These are phyloP conservation scores for Lucinisca nassula DNA, from an alignment of 2,888 invertebrate genomes.

Conservation along the genomic window DNA sequence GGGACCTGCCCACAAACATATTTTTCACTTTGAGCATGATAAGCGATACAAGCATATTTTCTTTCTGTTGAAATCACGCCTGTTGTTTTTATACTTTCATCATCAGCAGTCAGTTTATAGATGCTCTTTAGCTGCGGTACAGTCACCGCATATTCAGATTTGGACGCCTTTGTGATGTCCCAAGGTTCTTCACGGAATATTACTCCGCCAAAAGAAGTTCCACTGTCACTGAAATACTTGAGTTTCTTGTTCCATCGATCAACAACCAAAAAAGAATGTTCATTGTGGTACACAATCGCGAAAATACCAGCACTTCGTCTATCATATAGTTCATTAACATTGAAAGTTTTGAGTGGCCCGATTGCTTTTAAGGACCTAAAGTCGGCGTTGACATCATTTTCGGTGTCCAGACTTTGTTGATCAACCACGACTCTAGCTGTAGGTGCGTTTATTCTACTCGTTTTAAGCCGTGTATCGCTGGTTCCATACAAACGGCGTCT, in stretches of 20 bases:
- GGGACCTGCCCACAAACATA: conserved; percentile 73
- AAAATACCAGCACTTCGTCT: conserved; percentile 57
- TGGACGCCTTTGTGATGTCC: conserved; percentile 57
- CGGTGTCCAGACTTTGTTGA: background rate
- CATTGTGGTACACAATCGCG: conserved; percentile 44
- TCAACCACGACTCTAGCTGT: background rate
- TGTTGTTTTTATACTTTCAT: conserved; percentile 37
- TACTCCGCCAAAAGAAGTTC: conserved; percentile 57
- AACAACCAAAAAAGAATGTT: conserved; percentile 50
- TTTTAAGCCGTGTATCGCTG: background rate
- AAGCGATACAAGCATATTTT: conserved; percentile 59
- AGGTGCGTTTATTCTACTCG: background rate
- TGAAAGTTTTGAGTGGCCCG: conserved; percentile 48
- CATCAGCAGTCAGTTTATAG: conserved; percentile 54
- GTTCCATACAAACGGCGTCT: background rate
- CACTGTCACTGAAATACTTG: conserved; percentile 59
- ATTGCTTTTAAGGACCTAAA: background rate
- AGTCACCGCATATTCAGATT: conserved; percentile 57
- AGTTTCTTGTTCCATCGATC: conserved; percentile 68
- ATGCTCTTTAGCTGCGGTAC: conserved; percentile 61
- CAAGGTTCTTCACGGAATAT: conserved; percentile 68
- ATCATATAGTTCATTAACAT: conserved; percentile 54
- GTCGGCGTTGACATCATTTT: background rate
- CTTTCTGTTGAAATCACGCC: conserved; percentile 51
- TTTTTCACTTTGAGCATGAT: conserved; percentile 32